Percentiles rank a stretch among this genome's conserved stretches.
phyloP scores from a whole-genome alignment of 2,888 invertebrate genomes.

The Euproctis similis region DNA sequence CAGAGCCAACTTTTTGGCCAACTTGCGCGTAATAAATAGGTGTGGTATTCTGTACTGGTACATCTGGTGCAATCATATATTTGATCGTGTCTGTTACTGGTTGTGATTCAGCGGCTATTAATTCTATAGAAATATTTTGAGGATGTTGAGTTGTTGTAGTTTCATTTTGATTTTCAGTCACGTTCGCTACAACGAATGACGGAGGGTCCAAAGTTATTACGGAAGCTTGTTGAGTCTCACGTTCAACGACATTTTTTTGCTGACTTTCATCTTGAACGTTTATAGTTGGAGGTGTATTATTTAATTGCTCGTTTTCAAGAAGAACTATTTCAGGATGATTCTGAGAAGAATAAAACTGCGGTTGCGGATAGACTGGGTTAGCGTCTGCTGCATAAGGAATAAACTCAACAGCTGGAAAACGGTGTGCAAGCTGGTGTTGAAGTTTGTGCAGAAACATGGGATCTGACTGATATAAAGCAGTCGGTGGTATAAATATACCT shows the following conservation, averaged over 20 bases:
- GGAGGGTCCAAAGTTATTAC: slow-evolving; percentile 47
- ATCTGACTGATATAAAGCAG: slow-evolving; percentile 70
- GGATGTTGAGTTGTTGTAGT: slow-evolving; percentile 32
- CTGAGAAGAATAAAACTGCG: slow-evolving; percentile 21
- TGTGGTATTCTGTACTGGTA: slow-evolving; percentile 41
- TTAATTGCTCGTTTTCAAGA: slow-evolving; percentile 48
- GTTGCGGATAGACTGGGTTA: slow-evolving; percentile 19
- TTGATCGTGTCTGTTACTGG: slow-evolving; percentile 47
- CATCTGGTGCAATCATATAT: slow-evolving; percentile 42
- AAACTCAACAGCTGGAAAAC: slow-evolving; percentile 58
- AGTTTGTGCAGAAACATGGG: slow-evolving; percentile 63
- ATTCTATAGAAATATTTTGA: slow-evolving; percentile 41
- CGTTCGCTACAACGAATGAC: slow-evolving; percentile 33
- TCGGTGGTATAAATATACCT: slow-evolving; percentile 53
- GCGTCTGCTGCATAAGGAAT: slow-evolving; percentile 56
- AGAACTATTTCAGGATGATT: slow-evolving; percentile 33
- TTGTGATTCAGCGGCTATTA: slow-evolving; percentile 38
- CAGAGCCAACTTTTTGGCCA: slow-evolving; percentile 51
- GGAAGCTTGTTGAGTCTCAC: slow-evolving; percentile 54
- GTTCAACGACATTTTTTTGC: slow-evolving; percentile 51
- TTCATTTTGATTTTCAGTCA: slow-evolving; percentile 38
- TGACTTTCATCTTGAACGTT: slow-evolving; percentile 33
- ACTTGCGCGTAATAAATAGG: slow-evolving; percentile 70
- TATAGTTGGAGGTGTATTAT: slow-evolving; percentile 33
- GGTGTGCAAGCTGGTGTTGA: slow-evolving; percentile 53